Evolutionary conservation across 2,797 vertebrate species (phyloP).

Genomic region (Bothrops alternatus): DNA sequence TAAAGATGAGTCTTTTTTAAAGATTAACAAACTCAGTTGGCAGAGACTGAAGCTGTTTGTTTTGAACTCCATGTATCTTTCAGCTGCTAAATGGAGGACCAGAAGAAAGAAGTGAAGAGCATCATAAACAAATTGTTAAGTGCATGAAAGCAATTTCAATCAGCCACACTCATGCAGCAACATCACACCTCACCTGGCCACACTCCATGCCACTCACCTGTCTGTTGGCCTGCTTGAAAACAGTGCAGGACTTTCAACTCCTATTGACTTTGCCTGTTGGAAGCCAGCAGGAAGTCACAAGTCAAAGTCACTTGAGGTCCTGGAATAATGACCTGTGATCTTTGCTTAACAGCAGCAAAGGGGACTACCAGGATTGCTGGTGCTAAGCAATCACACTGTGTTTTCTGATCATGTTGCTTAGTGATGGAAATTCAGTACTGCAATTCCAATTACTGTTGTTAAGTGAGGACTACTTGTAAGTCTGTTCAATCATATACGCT

Average conservation of each 20-base stretch:
- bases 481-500: not conserved
- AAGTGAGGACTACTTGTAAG: not conserved
- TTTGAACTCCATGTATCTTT: not conserved
- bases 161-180: not conserved
- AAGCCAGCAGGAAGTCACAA: not conserved
- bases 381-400: not conserved
- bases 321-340: not conserved
- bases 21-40: not conserved
- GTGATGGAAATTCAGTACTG: not conserved
- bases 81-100: not conserved
- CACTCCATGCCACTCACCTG: not conserved
- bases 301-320: not conserved
- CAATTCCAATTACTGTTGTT: not conserved
- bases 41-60: not conserved
- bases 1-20: constrained; percentile 11
- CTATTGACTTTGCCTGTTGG: not conserved
- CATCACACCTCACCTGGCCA: not conserved
- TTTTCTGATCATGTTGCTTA: not conserved
- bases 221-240: not conserved
- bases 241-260: not conserved
- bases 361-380: not conserved
- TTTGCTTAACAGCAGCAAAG: too few species aligned
- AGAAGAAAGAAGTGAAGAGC: not conserved
- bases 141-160: not conserved
- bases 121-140: not conserved